These are phyloP conservation scores for Platyrinchus mystaceus DNA, from an alignment of 2,797 vertebrate species.

Conservation along the genomic window DNA sequence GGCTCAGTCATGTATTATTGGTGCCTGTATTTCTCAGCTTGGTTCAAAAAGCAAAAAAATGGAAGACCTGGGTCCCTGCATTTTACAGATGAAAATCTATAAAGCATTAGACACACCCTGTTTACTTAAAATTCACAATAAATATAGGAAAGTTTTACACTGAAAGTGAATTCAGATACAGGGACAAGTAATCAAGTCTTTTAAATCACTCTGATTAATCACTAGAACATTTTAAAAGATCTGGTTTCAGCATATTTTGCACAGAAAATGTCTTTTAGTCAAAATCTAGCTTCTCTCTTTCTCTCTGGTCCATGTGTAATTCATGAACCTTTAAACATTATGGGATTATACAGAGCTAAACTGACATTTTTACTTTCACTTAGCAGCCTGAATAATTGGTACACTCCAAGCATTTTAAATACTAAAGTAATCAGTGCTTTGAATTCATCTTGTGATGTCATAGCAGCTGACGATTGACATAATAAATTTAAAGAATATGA, in stretches of 20 bases:
- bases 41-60: neutral
- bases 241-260: conserved; percentile 66
- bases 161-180: conserved; percentile 65
- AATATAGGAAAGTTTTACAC: conserved; percentile 47
- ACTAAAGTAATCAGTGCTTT: conserved; percentile 70
- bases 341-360: conserved; percentile 71
- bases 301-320: conserved; percentile 72
- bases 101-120: conserved; percentile 48
- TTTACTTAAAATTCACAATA: conserved; percentile 65
- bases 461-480: conserved; percentile 58
- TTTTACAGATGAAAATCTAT: conserved; percentile 46
- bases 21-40: neutral
- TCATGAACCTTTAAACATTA: conserved; percentile 76
- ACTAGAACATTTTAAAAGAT: conserved; percentile 69
- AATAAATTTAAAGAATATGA: conserved; percentile 73
- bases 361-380: conserved; percentile 77
- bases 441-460: conserved; percentile 82
- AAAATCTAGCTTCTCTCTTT: conserved; percentile 59
- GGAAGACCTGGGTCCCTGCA: neutral
- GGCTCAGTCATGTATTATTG: neutral
- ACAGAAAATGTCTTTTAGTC: conserved; percentile 67
- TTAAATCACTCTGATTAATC: conserved; percentile 75
- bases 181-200: conserved; percentile 58
- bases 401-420: conserved; percentile 69
- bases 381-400: conserved; percentile 75